Evolutionary conservation across 2,797 vertebrate genomes (phyloP).

Genomic region (Pipistrellus pygmaeus): DNA sequence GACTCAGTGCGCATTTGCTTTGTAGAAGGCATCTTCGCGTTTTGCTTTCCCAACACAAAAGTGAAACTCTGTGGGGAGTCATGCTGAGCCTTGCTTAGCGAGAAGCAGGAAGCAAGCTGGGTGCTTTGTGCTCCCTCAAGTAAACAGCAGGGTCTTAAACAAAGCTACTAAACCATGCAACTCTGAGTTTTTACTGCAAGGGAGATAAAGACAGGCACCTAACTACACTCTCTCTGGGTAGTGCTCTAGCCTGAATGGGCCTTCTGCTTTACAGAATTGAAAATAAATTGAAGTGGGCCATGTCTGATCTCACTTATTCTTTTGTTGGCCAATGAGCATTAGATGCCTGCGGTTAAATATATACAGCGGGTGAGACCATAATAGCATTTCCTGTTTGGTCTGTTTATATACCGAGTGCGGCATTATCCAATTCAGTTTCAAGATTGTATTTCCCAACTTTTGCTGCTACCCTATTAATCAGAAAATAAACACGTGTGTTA

Average conservation of each 20-base stretch:
- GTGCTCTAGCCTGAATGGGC: background rate
- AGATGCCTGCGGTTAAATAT: background rate
- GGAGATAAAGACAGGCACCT: background rate
- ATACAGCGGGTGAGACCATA: background rate
- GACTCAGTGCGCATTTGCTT: conserved; percentile 25
- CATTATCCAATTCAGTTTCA: background rate
- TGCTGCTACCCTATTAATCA: background rate
- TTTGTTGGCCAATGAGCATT: background rate
- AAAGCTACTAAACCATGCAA: conserved; percentile 4
- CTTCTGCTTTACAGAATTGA: background rate
- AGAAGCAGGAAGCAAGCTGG: conserved; percentile 43
- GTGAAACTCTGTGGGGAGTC: conserved; percentile 12
- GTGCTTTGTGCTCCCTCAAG: conserved; percentile 32
- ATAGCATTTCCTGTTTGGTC: background rate
- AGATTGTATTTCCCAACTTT: background rate
- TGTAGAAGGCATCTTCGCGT: conserved; percentile 62
- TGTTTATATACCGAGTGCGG: background rate
- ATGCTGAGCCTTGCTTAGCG: conserved; percentile 40
- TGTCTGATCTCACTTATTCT: background rate
- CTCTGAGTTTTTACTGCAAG: background rate
- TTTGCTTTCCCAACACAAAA: conserved; percentile 63
- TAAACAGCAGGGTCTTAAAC: conserved; percentile 61
- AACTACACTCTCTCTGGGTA: background rate
- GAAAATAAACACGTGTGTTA: background rate
- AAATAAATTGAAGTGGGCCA: background rate